Conservation (phyloP, 2,797 vertebrate genomes). For the Neopelma chrysocephalum region DNA sequence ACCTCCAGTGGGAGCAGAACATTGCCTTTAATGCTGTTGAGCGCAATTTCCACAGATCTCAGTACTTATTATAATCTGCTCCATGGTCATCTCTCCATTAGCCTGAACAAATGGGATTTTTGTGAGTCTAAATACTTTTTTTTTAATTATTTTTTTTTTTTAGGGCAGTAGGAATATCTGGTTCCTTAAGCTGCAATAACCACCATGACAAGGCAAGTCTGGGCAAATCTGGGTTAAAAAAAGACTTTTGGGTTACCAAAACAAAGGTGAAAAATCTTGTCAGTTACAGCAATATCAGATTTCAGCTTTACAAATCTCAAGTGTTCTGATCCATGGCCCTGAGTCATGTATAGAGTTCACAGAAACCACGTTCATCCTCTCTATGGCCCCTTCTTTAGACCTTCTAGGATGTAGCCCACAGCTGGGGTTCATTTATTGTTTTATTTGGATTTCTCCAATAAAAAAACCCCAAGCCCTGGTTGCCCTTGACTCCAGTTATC, state of each 20-base stretch:
- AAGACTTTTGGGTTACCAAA: neutral
- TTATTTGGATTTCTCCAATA: slow-evolving; percentile 9
- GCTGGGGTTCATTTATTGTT: slow-evolving; percentile 39
- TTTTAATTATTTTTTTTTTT: neutral
- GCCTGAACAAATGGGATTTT: slow-evolving; percentile 40
- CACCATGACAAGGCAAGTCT: neutral
- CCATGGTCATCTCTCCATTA: neutral
- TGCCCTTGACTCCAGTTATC: slow-evolving; percentile 43
- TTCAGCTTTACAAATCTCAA: neutral
- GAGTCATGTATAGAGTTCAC: neutral
- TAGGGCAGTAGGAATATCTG: neutral
- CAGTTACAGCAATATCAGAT: neutral
- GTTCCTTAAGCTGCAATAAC: neutral
- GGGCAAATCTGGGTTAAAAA: neutral
- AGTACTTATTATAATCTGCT: slow-evolving; percentile 3
- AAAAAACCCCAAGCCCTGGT: neutral
- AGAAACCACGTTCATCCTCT: slow-evolving; percentile 3
- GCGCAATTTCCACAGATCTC: slow-evolving; percentile 1
- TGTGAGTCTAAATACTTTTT: neutral
- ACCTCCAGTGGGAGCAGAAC: slow-evolving; percentile 52
- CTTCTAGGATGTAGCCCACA: neutral
- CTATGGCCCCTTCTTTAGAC: neutral
- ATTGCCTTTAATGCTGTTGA: slow-evolving; percentile 7
- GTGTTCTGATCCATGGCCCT: neutral
- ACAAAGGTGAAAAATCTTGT: slow-evolving; percentile 13